Percentiles rank a stretch among this genome's conserved stretches.
These are phyloP conservation scores for Drosophila bipectinata DNA, from an alignment of 1,140 invertebrate genomes.

Conservation along the genomic window DNA sequence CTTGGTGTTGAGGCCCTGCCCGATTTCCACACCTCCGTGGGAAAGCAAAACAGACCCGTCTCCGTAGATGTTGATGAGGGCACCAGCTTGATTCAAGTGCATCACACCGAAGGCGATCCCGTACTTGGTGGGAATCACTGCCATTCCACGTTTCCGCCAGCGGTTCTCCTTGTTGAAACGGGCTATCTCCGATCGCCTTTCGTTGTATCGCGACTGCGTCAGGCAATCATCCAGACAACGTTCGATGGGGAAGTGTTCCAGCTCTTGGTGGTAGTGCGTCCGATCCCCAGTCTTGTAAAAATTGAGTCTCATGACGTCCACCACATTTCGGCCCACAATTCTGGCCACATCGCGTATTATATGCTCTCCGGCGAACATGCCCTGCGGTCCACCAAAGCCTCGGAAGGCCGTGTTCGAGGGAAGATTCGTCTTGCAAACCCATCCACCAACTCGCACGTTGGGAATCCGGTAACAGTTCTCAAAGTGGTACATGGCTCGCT, in stretches of 20 bases:
- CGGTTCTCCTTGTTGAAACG: constrained; percentile 92
- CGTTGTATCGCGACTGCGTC: constrained; percentile 87
- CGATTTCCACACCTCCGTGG: constrained; percentile 98
- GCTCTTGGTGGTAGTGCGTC: constrained; percentile 91
- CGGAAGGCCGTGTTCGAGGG: constrained; percentile 96
- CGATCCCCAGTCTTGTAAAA: constrained; percentile 91
- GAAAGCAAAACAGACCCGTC: constrained; percentile 97
- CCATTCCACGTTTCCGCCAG: constrained; percentile 94
- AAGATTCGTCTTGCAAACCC: constrained; percentile 92
- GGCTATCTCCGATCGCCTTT: constrained; percentile 87
- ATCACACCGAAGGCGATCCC: constrained; percentile 93
- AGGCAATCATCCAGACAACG: constrained; percentile 94
- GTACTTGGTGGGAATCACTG: constrained; percentile 95
- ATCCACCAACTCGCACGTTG: constrained; percentile 87
- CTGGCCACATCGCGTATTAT: constrained; percentile 91
- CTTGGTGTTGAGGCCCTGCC: constrained; percentile 97
- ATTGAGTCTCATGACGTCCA: constrained; percentile 89
- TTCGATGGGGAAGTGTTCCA: constrained; percentile 90
- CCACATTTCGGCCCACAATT: constrained; percentile 86
- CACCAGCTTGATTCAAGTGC: constrained; percentile 95
- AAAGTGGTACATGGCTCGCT: constrained; percentile 91
- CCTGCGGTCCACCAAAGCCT: constrained; percentile 95
- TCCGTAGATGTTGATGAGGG: constrained; percentile 93
- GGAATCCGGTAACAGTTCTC: constrained; percentile 92
- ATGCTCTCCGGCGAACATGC: constrained; percentile 93